phyloP scores from a whole-genome alignment of 1,140 invertebrate genomes.

The Augochlora pura region DNA sequence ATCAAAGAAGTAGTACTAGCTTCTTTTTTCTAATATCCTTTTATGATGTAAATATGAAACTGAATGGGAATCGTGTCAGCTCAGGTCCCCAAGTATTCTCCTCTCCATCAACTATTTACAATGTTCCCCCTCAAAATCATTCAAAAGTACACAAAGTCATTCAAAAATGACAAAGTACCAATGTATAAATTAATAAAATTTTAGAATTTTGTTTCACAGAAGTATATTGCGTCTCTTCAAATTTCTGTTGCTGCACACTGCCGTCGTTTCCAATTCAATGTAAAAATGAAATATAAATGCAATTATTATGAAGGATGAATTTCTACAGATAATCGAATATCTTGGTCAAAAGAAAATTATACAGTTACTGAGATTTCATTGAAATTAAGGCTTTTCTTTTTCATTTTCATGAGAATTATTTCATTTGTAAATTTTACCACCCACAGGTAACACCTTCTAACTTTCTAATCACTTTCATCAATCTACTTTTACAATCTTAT shows the following conservation, averaged over 20 bases:
- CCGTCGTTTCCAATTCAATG: slow-evolving; percentile 13
- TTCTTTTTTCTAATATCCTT: slow-evolving; percentile 13
- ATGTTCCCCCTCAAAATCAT: slow-evolving; percentile 53
- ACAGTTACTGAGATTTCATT: background rate
- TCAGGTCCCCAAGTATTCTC: slow-evolving; percentile 69
- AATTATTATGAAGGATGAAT: background rate
- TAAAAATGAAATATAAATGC: slow-evolving; percentile 18
- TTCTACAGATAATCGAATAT: background rate
- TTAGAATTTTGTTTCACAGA: slow-evolving; percentile 17
- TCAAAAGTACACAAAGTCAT: slow-evolving; percentile 45
- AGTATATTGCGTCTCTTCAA: slow-evolving; percentile 14
- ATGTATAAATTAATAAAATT: slow-evolving; percentile 14
- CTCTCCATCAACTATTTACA: slow-evolving; percentile 62
- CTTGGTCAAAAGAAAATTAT: background rate
- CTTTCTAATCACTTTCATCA: slow-evolving; percentile 6
- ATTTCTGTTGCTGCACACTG: slow-evolving; percentile 37
- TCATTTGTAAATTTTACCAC: slow-evolving; percentile 42
- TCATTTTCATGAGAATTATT: slow-evolving; percentile 10
- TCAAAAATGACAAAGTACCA: background rate
- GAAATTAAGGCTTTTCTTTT: background rate
- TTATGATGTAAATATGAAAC: slow-evolving; percentile 35
- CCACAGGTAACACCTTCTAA: slow-evolving; percentile 21
- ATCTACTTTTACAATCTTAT: slow-evolving; percentile 21
- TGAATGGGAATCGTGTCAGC: slow-evolving; percentile 58
- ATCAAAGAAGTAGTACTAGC: background rate